Base-by-base conservation (phyloP, 2,113 vertebrate genomes). In the Rallus limicola region DNA sequence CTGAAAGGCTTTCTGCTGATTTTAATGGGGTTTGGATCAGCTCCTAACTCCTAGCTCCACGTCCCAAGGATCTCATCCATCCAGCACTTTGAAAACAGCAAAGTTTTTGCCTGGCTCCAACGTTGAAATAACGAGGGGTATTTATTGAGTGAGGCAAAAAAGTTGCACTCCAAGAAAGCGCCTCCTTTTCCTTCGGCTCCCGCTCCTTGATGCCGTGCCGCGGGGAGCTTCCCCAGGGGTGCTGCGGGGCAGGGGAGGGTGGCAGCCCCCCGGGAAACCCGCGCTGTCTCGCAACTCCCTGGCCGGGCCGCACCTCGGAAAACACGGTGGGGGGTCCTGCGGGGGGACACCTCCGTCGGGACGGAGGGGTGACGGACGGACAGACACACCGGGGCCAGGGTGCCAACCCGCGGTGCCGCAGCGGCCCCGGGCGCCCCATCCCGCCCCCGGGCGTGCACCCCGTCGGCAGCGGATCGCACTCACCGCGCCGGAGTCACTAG, bases 401-500 rank as follows among this genome's bases (percentile, higher is more conserved):
- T 76, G 34, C 62, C 52, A 40, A 3, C 31, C 29, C 34, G 9
- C 50, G 4, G n/a, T 46, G 50, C 25, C 7, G 33, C 50, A 46
- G 36, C 55, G n/a, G n/a, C 34, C 21, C 16, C 10, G 6, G 38
- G 52, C 6, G 3, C 34, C 53, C 28, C 75, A 29, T 36, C 14
- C 36, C n/a, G 28, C 19, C 56, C 16, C 60, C 28, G 26, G 34
- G 46, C 9, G 28, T 92, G 96, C 84, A 75, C 92, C 82, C 84
- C 89, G 55, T 81, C 34, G 67, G 95, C 88, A 56, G 95, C 95
- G 96, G 97, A 91, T 80, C 95, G 97, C 96, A 56, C 95, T 98
- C 94, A 46, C 97, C 91, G 98, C 91, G 97, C 98, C 96, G 95
- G 94, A 97, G 97, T 91, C 96, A 88, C 97, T 94, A 96, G 95